Evolutionary conservation across 37 sponge, comb jelly and placozoan genomes (phyloP).

Genomic region (Ephydatia muelleri): DNA sequence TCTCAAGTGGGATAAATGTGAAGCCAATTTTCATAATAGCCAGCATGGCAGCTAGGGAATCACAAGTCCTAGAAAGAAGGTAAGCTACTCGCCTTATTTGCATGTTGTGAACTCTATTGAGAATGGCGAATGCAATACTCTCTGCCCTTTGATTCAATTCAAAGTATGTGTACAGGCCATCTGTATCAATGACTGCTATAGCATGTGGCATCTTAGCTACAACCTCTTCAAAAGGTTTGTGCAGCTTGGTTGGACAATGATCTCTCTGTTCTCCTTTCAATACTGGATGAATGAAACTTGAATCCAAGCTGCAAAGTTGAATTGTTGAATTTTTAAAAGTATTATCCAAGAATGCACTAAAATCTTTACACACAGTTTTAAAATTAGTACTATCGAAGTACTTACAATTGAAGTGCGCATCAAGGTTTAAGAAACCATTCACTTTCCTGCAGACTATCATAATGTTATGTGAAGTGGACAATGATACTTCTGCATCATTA

Average conservation of each 20-base stretch:
- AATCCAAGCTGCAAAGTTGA: neutral
- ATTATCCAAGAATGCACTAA: neutral
- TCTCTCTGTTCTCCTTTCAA: no score
- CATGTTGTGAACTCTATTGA: neutral
- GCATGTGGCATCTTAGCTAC: neutral
- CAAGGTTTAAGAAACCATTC: no score
- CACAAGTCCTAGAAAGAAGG: constrained; percentile 1
- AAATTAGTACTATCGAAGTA: neutral
- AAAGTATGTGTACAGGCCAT: neutral
- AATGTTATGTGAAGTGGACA: no score
- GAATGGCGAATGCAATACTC: neutral
- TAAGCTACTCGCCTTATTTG: neutral
- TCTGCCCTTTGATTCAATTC: neutral
- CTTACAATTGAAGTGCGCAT: no score
- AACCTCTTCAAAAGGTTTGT: neutral
- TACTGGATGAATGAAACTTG: neutral
- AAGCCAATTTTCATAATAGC: neutral
- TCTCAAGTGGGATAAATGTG: neutral
- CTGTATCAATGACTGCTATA: constrained; percentile 3
- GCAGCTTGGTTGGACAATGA: neutral
- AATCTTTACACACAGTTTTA: neutral
- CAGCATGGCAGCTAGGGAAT: constrained; percentile 5
- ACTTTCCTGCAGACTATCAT: no score
- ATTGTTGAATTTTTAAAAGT: neutral
- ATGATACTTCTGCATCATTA: no score